Evolutionary conservation across 2,888 invertebrate genomes (phyloP).

Genomic region (Acanthosepion lycidas): DNA sequence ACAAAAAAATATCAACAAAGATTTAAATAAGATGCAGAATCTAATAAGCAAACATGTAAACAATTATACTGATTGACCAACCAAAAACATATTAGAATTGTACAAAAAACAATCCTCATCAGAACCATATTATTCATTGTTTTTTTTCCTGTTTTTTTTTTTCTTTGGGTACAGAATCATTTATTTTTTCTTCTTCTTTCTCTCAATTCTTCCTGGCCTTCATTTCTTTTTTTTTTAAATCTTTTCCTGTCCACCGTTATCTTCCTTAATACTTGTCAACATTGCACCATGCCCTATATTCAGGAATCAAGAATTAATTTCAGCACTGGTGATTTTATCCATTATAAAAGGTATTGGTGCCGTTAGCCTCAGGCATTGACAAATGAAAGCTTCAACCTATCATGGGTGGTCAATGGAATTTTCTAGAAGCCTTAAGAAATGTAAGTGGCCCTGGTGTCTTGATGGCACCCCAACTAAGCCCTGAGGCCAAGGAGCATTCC

Average conservation of each 20-base stretch:
- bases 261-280: not conserved
- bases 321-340: conserved; percentile 33
- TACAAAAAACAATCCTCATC: not conserved
- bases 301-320: conserved; percentile 1
- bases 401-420: conserved; percentile 33
- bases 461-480: not conserved
- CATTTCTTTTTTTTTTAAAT: not conserved
- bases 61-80: not conserved
- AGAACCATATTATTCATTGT: not conserved
- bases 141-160: not conserved
- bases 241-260: not conserved
- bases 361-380: not conserved
- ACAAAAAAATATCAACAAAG: not conserved
- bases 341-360: conserved; percentile 22
- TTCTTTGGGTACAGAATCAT: not conserved
- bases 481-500: not conserved
- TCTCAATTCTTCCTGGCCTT: not conserved
- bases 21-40: not conserved
- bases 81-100: not conserved
- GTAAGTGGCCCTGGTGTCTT: not conserved
- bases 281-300: not conserved
- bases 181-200: not conserved
- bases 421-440: conserved; percentile 33
- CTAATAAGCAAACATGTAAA: not conserved
- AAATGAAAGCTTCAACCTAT: not conserved